phyloP scores from a whole-genome alignment of 2,113 vertebrate genomes.

The Trachemys scripta region DNA sequence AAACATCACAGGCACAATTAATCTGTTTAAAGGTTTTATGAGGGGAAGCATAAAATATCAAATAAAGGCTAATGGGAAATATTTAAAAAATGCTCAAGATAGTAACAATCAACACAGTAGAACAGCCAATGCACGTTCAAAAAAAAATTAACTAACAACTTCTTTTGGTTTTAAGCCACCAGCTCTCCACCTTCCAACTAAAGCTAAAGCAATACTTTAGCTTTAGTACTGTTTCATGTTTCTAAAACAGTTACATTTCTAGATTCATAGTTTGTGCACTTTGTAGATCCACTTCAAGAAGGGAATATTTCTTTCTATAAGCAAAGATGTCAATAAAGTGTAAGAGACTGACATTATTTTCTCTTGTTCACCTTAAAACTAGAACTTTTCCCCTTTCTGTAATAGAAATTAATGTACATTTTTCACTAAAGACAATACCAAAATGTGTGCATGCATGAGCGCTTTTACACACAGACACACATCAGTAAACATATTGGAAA shows the following conservation, averaged over 20 bases:
- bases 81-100: constrained; percentile 82
- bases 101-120: constrained; percentile 75
- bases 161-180: constrained; percentile 76
- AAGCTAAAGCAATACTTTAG: constrained; percentile 34
- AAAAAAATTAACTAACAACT: constrained; percentile 76
- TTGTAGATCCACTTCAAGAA: constrained; percentile 71
- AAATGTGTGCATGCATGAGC: not conserved
- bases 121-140: constrained; percentile 73
- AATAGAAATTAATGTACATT: constrained; percentile 55
- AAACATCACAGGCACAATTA: constrained; percentile 85
- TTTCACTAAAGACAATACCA: constrained; percentile 41
- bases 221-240: constrained; percentile 78
- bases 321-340: constrained; percentile 70
- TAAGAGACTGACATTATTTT: constrained; percentile 66
- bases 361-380: constrained; percentile 46
- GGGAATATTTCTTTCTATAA: constrained; percentile 72
- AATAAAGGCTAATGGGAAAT: constrained; percentile 88
- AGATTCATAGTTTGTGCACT: constrained; percentile 65
- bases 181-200: constrained; percentile 70
- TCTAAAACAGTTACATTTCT: constrained; percentile 60
- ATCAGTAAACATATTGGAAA: constrained; percentile 5
- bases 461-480: not conserved
- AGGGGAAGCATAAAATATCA: constrained; percentile 90
- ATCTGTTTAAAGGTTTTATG: constrained; percentile 86
- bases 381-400: constrained; percentile 51